Evolutionary conservation across 2,888 invertebrate genomes (phyloP).

Genomic region (Zeuzera pyrina): DNA sequence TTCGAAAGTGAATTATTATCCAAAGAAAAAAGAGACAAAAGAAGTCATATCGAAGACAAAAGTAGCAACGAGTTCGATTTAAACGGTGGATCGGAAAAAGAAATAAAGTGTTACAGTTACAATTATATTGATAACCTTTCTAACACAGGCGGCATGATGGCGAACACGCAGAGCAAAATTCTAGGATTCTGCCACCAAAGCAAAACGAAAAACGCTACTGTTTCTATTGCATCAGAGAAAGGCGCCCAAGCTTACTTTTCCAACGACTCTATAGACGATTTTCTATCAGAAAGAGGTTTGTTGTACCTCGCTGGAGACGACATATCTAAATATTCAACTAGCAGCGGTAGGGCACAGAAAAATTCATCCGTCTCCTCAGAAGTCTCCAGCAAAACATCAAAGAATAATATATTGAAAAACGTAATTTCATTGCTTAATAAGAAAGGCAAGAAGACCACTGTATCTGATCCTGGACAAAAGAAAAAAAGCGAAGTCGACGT

Average conservation of each 20-base stretch:
- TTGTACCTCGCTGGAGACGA: constrained; percentile 32
- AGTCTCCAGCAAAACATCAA: constrained; percentile 44
- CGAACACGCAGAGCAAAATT: constrained; percentile 6
- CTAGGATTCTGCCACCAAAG: too few species aligned
- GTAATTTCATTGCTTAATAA: constrained; percentile 34
- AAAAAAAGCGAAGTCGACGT: constrained; percentile 30
- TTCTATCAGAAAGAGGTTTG: constrained; percentile 43
- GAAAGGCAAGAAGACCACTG: constrained; percentile 20
- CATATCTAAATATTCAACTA: constrained; percentile 41
- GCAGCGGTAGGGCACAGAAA: constrained; percentile 23
- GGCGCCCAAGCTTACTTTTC: constrained; percentile 46
- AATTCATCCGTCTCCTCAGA: constrained; percentile 23
- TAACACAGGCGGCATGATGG: constrained; percentile 14
- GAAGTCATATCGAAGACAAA: too few species aligned
- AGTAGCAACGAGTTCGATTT: too few species aligned
- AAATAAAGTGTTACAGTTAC: constrained; percentile 41
- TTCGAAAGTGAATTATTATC: too few species aligned
- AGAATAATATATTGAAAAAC: constrained; percentile 41
- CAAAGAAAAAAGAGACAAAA: constrained; percentile 9
- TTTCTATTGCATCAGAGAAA: constrained; percentile 35
- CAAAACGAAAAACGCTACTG: constrained; percentile 14
- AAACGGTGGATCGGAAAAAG: constrained; percentile 33
- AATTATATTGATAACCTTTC: constrained; percentile 20
- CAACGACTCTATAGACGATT: constrained; percentile 55
- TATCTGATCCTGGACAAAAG: constrained; percentile 41